Base-by-base conservation (phyloP, 2,113 vertebrate species). In the Nannobrachium achirus region DNA sequence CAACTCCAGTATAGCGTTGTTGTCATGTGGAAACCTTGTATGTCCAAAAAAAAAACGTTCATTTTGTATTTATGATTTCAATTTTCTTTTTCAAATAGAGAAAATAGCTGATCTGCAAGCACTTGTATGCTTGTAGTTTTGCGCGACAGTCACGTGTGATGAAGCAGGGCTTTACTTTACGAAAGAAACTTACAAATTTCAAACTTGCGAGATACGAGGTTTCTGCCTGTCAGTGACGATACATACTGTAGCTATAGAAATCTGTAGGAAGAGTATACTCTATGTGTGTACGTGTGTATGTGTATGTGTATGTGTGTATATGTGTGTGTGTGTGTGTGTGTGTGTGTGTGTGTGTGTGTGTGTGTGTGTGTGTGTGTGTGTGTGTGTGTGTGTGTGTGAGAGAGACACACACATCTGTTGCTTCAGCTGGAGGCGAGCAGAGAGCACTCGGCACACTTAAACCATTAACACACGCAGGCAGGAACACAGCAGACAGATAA, bases 361-460 rank as follows among this genome's bases (percentile, higher is more conserved):
- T 33, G 60, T 60, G 38, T 63, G 67, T 76, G 62, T 76, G 59
- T 45, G 13, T 48, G 44, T 62, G 33, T 14, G 62, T 73, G 60
- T 67, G 49, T 66, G 64, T 71, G 39, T 41, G 65, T 48, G 33
- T 53, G 63, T 64, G 77, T n/a, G n/a, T n/a, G n/a, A n/a, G n/a
- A n/a, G n/a, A 33, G 3, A 33, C 25, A 63, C 76, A 80, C 73
- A 78, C 88, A 89, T 88, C 86, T 90, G 87, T 88, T 89, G 90
- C 86, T 84, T 78, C 79, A 70, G 70, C 80, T 80, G 70, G 76
- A 80, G 81, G 73, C 41, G 14, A 56, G 62, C 48, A 70, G 51
- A 68, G 60, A 40, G 64, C 39, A 33, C 63, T 59, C 11, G 1
- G 18, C 56, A 64, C 74, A 73, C 13, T 67, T 74, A 74, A 75